Evolutionary conservation across 2,888 invertebrate species (phyloP), one percentile per base, ranked within the genome.

Genomic region (Aspidapion aeneum): DNA sequence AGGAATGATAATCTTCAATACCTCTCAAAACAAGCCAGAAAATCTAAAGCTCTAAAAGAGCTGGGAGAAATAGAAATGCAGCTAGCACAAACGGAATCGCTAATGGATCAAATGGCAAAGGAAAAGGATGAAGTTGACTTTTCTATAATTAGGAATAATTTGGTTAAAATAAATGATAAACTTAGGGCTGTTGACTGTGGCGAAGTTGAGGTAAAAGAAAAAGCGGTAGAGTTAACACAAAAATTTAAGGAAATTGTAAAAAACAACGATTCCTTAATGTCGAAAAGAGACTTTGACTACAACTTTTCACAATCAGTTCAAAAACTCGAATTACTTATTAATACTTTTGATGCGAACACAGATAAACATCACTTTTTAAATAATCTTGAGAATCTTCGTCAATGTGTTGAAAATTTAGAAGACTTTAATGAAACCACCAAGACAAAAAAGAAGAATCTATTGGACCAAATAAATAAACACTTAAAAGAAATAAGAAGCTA

Each of bases 41-140:
- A 65, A 49, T 61, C 68, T n/a, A 67, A 65, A 51, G 48, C 62
- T 17, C 19, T 68, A 12, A 63, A 66, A 1, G 69, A 72, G 18
- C 63, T 74, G 48, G 65, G 64, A n/a, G 66, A 69, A 5, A 68
- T 73, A 19, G 67, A 70, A 52, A 61, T 66, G n/a, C 62, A 64
- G 2, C 18, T 73, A 20, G 66, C 63, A 17, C 66, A 69, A 55
- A 65, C 66, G 19, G 66, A 71, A 18, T 62, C 64, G n/a, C 54
- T 66, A 18, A 62, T 68, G 21, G 66, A 66, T 21, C 57, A 57
- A 55, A 19, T 65, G 50, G 17, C 50, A 17, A 67, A 57, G 35
- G 61, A 67, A 1, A 61, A 67, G 21, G 60, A 62, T 51, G n/a
- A 52, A 52, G 56, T 22, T 57, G 67, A 57, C 21, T 61, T 49